Base-by-base conservation (phyloP, 2,797 vertebrate species). In the Todus mexicanus region DNA sequence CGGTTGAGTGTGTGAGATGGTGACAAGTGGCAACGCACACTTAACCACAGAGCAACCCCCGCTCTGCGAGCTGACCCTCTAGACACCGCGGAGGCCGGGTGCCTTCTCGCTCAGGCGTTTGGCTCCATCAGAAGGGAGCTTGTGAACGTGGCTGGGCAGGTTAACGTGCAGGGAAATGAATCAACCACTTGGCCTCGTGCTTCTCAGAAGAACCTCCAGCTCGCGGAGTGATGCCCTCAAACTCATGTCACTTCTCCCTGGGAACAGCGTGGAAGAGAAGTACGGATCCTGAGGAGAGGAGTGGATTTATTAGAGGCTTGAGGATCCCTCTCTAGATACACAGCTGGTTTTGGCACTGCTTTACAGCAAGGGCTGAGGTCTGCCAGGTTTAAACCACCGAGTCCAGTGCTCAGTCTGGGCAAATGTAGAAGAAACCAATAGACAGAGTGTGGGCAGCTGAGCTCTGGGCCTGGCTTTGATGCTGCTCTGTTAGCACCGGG, bases 221-320 rank as follows among this genome's bases (percentile, higher is more conserved):
- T 51, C 4, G 0, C 8, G 5, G 21, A 25, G 14, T 1, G 26
- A 29, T 70, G 84, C 33, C 42, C 29, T 51, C 18, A 5, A 4
- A 20, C 2, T 0, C 12, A 0, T 1, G 4, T 13, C 2, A 2
- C 89, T 71, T n/a, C 26, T 71, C 19, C 40, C 31, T 0, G 1
- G 57, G 26, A 47, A 27, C 16, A 18, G 21, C 0, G 1, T 29
- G 61, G 47, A 18, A 65, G n/a, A 47, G 38, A 17, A 6, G 43
- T 26, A 9, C 13, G 8, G 53, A 7, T 26, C 25, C 26, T 2
- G 1, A 23, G 48, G 54, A 57, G 12, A 56, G 22, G n/a, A 66
- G 29, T 4, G 25, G 29, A 19, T 65, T 65, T 22, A 6, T 15
- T 26, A 12, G 45, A 27, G 42, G 40, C 22, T 13, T 37, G 33